Evolutionary conservation across 2,888 invertebrate genomes (phyloP), one percentile per base, ranked within the genome.

Genomic region (Luffia ferchaultella): DNA sequence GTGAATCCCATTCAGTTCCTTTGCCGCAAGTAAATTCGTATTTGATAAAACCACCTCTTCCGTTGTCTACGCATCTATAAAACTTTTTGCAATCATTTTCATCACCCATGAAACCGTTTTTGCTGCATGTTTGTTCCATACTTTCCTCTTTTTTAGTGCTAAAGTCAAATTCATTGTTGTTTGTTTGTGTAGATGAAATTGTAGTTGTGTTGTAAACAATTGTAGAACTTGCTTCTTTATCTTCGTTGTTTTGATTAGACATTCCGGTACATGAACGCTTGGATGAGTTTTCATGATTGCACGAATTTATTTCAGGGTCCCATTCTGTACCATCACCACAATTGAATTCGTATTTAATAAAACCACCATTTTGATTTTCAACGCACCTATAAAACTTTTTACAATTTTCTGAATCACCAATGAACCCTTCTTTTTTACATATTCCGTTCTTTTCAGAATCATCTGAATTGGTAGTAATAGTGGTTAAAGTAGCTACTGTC

Each of bases 361-460:
- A 90, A 15, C 85, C 78, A 52, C 86, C 86, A 44, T 82, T 72
- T 1, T 86, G 87, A 61, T 86, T 79, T 50, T 78, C 75, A 17
- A 92, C 91, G 69, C 93, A 93, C 57, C 92, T 83, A 64, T 90
- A 90, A 73, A 92, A 93, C 64, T 89, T 90, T 50, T 80, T 87
- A 62, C 92, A 93, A 63, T 92, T 85, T 47, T 77, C 73, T 18
- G 85, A 74, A 69, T 92, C 87, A 16, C 88, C 87, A 65, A 88
- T 85, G 70, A 90, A 93, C 48, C 92, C 92, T 68, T 89, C 89
- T 57, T 71, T 67, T 46, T 70, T 69, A 61, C 90, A 90, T 50
- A 30, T 30, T 7, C 55, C 52, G 42, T 52, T 52, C 20, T 45
- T 46, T 16, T 46, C 50, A 18, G 16, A 19, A 2, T 49, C 16